Conservation (phyloP, 2,888 invertebrate genomes). For the Drosophila tripunctata region DNA sequence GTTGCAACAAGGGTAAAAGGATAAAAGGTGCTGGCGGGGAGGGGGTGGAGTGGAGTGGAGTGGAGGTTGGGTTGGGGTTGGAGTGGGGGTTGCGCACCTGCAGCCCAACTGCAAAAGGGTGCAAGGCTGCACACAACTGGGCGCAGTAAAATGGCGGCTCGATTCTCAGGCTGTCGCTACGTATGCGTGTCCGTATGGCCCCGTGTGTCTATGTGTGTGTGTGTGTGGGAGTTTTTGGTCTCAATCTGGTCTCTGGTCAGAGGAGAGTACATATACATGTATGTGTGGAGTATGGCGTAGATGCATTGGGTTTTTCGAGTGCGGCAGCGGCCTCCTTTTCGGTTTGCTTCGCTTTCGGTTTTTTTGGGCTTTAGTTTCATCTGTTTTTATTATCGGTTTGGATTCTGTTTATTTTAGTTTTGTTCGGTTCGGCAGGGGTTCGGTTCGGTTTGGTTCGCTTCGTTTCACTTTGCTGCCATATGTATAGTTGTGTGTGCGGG, state of each 20-base stretch:
- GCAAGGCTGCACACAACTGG: conserved; percentile 59
- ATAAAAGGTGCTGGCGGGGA: neutral
- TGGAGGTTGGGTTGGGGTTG: no score
- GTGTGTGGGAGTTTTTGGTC: conserved; percentile 1
- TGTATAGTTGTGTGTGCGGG: conserved; percentile 1
- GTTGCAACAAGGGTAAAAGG: conserved; percentile 13
- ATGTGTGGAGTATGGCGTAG: neutral
- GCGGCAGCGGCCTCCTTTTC: conserved; percentile 37
- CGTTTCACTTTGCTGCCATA: no score
- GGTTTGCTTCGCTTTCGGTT: conserved; percentile 34
- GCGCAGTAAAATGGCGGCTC: conserved; percentile 73
- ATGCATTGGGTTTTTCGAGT: conserved; percentile 28
- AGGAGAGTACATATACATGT: neutral
- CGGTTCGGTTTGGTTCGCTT: conserved; percentile 21
- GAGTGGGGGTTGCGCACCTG: conserved; percentile 37
- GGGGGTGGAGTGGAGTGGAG: neutral
- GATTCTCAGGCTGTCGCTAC: conserved; percentile 34
- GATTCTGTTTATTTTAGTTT: conserved; percentile 9
- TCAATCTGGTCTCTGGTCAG: neutral
- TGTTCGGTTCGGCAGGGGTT: conserved; percentile 13
- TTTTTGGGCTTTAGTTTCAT: conserved; percentile 24
- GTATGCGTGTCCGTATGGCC: no score
- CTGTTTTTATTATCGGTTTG: conserved; percentile 17
- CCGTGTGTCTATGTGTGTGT: conserved; percentile 7
- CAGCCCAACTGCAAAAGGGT: conserved; percentile 52